Evolutionary conservation across 2,797 vertebrate genomes (phyloP), one percentile per base, ranked within the genome.

Genomic region (Sebastes kiyomatsui): DNA sequence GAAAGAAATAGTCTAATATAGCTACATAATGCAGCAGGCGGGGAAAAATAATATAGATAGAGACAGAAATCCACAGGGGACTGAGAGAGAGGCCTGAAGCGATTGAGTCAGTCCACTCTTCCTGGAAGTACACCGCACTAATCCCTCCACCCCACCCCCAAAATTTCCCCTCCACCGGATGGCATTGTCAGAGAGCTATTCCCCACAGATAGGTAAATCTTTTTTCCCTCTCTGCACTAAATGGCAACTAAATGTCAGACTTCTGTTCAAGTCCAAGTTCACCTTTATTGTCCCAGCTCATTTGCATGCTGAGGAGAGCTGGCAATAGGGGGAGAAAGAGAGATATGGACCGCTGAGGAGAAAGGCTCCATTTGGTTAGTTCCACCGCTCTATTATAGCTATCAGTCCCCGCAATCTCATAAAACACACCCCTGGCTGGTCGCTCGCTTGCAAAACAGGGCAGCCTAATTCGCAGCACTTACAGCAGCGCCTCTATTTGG

Each of bases 211-310:
- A 91, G 83, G 83, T 90, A 91, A 85, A 90, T 89, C 77, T 85
- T 85, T 88, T 46, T 16, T 30, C 16, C 20, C 69, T 70, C 74
- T 77, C 79, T 75, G 83, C 72, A 86, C 91, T 94, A 95, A 95
- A 95, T 94, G 94, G 94, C 94, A 95, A 85, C 85, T 91, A 95
- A 96, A 96, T 96, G 94, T 95, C 94, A 96, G 83, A 85, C 90
- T 93, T 91, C 94, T 92, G 94, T 93, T 93, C 90, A 65, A 88
- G 87, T 85, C 88, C 86, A 71, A 88, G 88, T 92, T 94, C 93
- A 93, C 94, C 94, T 95, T 92, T 90, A 91, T 90, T 91, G 90
- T 93, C 87, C 89, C 23, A 73, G 81, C 92, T 95, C 90, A 94
- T 95, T 95, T 94, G 91, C 93, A 95, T 93, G 91, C 90, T 32